Conservation (phyloP, 2,888 invertebrate species). For the Hedychridium roseum region DNA sequence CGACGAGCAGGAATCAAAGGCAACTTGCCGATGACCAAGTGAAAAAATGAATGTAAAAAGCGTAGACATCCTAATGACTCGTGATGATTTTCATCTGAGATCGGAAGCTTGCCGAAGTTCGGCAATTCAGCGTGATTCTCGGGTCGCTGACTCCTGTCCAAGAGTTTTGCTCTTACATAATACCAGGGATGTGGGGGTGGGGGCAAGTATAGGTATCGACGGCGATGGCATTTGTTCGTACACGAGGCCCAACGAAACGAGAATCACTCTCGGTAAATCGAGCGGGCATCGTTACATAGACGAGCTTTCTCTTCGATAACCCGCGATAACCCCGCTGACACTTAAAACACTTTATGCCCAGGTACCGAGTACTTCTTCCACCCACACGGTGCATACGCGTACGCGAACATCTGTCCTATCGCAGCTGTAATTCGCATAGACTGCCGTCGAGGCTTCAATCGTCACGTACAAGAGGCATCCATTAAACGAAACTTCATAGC, state of each 20-base stretch:
- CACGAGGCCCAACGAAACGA: slow-evolving; percentile 14
- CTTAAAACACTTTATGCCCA: slow-evolving; percentile 21
- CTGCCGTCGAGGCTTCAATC: too few species aligned
- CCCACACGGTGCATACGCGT: slow-evolving; percentile 35
- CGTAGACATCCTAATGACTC: too few species aligned
- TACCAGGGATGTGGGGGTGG: not conserved
- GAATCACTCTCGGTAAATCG: slow-evolving; percentile 25
- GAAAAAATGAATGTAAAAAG: too few species aligned
- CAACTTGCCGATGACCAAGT: too few species aligned
- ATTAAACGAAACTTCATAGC: too few species aligned
- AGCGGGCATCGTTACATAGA: slow-evolving; percentile 21
- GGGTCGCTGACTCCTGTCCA: not conserved
- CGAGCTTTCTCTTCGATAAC: slow-evolving; percentile 39
- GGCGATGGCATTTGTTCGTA: not conserved
- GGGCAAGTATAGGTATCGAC: not conserved
- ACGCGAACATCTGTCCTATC: too few species aligned
- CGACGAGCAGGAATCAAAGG: too few species aligned
- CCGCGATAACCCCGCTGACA: slow-evolving; percentile 31
- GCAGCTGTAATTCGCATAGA: too few species aligned
- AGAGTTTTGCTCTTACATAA: not conserved
- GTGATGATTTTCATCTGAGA: too few species aligned
- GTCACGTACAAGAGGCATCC: too few species aligned
- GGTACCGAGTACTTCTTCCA: slow-evolving; percentile 32
- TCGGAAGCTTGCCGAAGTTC: too few species aligned
- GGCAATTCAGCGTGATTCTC: not conserved